Evolutionary conservation across 2,888 invertebrate genomes (phyloP).

Genomic region (Strigamia crassipes): DNA sequence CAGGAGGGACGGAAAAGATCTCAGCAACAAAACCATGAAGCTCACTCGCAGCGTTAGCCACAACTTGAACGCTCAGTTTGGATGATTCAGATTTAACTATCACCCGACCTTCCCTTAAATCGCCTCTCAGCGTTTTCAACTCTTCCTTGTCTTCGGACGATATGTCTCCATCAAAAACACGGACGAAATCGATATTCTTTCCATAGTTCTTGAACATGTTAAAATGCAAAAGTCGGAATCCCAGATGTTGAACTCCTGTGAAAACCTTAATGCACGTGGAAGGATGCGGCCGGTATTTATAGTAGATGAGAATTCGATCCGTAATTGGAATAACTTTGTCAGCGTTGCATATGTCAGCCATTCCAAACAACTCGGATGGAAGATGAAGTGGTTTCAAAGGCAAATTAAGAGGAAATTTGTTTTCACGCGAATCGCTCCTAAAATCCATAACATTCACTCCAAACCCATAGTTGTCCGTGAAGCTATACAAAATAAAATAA

Average conservation of each 20-base stretch:
- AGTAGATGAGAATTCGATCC: conserved; percentile 88
- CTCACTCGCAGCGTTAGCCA: conserved; percentile 91
- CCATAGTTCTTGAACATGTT: conserved; percentile 89
- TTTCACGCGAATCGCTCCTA: conserved; percentile 89
- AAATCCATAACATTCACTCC: conserved; percentile 88
- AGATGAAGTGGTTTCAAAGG: conserved; percentile 76
- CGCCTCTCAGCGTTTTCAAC: neutral
- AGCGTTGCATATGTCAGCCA: conserved; percentile 95
- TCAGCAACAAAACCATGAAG: conserved; percentile 98
- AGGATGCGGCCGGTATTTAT: conserved; percentile 94
- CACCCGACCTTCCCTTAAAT: neutral
- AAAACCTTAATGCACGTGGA: conserved; percentile 87
- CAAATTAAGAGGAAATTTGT: conserved; percentile 83
- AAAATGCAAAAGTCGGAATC: conserved; percentile 76
- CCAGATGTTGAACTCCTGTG: conserved; percentile 52
- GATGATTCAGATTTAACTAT: conserved; percentile 59
- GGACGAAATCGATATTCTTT: conserved; percentile 80
- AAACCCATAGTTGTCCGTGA: conserved; percentile 82
- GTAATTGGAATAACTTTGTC: conserved; percentile 87
- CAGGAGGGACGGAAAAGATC: conserved; percentile 81
- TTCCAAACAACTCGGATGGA: conserved; percentile 88
- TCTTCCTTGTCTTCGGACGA: conserved; percentile 60
- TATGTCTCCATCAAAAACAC: conserved; percentile 90
- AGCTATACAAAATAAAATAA: conserved; percentile 56
- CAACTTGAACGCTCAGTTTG: conserved; percentile 79